Evolutionary conservation across 1,140 invertebrate species (phyloP), one percentile per base, ranked within the genome.

Genomic region (Anastrepha obliqua): DNA sequence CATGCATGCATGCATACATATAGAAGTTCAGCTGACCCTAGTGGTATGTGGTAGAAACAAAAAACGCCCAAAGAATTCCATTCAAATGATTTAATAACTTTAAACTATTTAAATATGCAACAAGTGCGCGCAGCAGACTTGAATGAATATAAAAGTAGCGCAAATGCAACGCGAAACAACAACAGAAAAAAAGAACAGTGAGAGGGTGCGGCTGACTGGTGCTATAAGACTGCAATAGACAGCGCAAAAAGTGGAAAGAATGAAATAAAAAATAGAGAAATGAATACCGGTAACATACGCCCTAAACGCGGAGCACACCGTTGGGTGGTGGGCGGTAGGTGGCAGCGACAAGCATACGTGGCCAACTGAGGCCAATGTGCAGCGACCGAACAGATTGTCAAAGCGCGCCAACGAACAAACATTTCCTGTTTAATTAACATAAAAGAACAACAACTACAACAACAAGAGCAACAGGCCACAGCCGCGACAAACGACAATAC

Each of bases 71-170:
- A 81, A n/a, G 74, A 81, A 81, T 81, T 81, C 74, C 74, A 81
- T 81, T 81, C 74, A 81, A 81, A 81, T 81, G 47, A 81, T 81
- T 81, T 51, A 81, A 81, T 81, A 81, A 81, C n/a, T 81, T 3
- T 29, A 55, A 81, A 81, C 74, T 81, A 55, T 55, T 81, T 81
- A 58, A 55, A 81, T 81, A 81, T 81, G 74, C 74, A 81, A 55
- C 74, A 81, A 81, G 74, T 81, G 74, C 74, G 47, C 20, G n/a
- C 74, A 81, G 55, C 47, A n/a, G 47, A 58, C 74, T 81, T 81
- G 17, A 81, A 81, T 81, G 74, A 81, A 81, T 55, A 81, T 55
- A 81, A 55, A 81, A 81, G 39, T 29, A 42, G 51, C 7, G 55
- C 47, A 55, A 55, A 55, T 20, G 47, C 47, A 55, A 17, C 44